Percentiles rank a stretch among this genome's conserved stretches.
Evolutionary conservation across 2,113 vertebrate genomes (phyloP).

Genomic region (Ailurus styani): DNA sequence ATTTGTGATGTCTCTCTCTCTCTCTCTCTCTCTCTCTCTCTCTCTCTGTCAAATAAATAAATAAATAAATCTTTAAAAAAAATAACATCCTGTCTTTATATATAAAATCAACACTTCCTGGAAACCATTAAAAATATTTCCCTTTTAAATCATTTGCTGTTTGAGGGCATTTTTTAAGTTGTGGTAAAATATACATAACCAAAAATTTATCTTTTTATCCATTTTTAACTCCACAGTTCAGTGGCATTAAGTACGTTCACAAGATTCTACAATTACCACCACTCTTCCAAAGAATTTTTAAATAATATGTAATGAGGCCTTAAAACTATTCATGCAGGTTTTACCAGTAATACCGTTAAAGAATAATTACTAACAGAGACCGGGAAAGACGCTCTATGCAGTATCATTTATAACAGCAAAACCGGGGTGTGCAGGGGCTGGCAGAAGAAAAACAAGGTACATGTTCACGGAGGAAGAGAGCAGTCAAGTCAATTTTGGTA

Average conservation of each 20-base stretch:
- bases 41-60: too few species aligned
- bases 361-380: neutral
- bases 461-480: neutral
- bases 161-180: neutral
- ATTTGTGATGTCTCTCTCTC: too few species aligned
- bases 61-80: too few species aligned
- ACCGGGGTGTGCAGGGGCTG: accelerated
- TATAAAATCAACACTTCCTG: neutral
- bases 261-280: neutral
- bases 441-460: neutral
- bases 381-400: neutral
- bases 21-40: too few species aligned
- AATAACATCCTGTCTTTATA: neutral
- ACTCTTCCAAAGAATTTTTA: neutral
- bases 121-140: neutral
- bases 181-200: neutral
- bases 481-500: neutral
- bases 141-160: neutral
- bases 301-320: neutral
- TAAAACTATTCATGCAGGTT: neutral
- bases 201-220: neutral
- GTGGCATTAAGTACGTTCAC: neutral
- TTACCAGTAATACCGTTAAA: neutral
- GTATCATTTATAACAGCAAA: neutral
- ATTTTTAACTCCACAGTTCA: neutral